Percentiles rank a stretch among this genome's conserved stretches.
These are phyloP conservation scores for Cryptotis parvus DNA, from an alignment of 2,113 vertebrate genomes.

Conservation along the genomic window DNA sequence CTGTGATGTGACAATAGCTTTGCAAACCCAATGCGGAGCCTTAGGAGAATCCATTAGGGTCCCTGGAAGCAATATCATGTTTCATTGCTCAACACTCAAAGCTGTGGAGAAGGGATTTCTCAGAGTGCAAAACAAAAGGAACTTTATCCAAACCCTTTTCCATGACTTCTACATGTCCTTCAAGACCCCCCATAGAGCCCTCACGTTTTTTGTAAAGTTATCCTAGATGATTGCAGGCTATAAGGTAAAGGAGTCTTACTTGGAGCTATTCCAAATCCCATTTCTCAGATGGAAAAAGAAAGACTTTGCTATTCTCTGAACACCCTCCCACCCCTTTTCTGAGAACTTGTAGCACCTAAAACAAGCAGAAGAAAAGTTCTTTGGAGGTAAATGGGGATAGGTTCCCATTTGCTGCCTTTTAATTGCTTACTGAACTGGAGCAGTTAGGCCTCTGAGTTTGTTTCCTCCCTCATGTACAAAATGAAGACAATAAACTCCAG, in stretches of 20 bases:
- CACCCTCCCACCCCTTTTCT: neutral
- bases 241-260: neutral
- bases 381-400: neutral
- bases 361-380: neutral
- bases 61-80: conserved; percentile 58
- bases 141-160: neutral
- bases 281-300: conserved; percentile 17
- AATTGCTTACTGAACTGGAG: conserved; percentile 7
- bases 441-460: neutral
- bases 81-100: conserved; percentile 61
- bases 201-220: neutral
- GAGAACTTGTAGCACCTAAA: neutral
- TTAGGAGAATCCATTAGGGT: neutral
- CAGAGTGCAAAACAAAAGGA: conserved; percentile 46
- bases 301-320: neutral
- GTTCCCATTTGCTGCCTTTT: neutral
- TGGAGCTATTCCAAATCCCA: neutral
- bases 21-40: neutral
- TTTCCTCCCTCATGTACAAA: conserved; percentile 19
- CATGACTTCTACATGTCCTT: neutral
- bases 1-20: conserved; percentile 34
- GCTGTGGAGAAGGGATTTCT: conserved; percentile 46
- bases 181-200: neutral
- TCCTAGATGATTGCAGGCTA: neutral
- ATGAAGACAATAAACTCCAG: neutral